phyloP scores from a whole-genome alignment of 2,113 vertebrate species.

The Sinocyclocheilus anshuiensis region DNA sequence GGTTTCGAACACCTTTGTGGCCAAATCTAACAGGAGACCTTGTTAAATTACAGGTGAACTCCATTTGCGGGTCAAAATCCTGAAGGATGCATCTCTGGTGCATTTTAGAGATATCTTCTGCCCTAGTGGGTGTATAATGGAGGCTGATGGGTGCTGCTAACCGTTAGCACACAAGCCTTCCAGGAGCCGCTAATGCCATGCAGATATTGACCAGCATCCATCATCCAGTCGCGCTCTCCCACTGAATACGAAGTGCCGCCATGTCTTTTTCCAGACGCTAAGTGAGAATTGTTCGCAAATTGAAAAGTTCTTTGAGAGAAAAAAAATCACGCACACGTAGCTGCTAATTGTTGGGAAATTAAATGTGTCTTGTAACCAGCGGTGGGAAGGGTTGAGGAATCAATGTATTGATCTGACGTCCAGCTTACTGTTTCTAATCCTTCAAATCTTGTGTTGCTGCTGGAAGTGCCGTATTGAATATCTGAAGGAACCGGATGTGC shows the following conservation, averaged over 20 bases:
- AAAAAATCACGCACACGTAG: slow-evolving; percentile 68
- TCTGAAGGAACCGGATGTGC: slow-evolving; percentile 63
- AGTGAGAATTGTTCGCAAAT: slow-evolving; percentile 24
- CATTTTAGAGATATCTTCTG: slow-evolving; percentile 7
- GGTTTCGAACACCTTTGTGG: slow-evolving; percentile 26
- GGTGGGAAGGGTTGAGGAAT: slow-evolving; percentile 59
- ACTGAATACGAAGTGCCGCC: background rate
- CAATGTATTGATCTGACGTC: slow-evolving; percentile 72
- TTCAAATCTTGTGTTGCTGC: slow-evolving; percentile 74
- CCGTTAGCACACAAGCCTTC: background rate
- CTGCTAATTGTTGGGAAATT: slow-evolving; percentile 78
- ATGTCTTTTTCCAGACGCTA: background rate
- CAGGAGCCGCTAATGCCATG: background rate
- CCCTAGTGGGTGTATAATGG: background rate
- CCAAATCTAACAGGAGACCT: background rate
- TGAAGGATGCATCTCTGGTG: slow-evolving; percentile 9
- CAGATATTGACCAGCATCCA: slow-evolving; percentile 39
- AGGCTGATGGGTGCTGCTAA: slow-evolving; percentile 33
- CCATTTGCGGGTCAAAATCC: slow-evolving; percentile 7
- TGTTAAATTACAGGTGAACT: slow-evolving; percentile 22
- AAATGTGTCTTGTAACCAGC: slow-evolving; percentile 73
- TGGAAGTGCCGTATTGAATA: slow-evolving; percentile 74
- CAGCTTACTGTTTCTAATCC: slow-evolving; percentile 75
- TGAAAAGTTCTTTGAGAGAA: background rate
- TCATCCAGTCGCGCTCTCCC: background rate